Base-by-base conservation (phyloP, 2,888 invertebrate species). In the Cancer borealis region DNA sequence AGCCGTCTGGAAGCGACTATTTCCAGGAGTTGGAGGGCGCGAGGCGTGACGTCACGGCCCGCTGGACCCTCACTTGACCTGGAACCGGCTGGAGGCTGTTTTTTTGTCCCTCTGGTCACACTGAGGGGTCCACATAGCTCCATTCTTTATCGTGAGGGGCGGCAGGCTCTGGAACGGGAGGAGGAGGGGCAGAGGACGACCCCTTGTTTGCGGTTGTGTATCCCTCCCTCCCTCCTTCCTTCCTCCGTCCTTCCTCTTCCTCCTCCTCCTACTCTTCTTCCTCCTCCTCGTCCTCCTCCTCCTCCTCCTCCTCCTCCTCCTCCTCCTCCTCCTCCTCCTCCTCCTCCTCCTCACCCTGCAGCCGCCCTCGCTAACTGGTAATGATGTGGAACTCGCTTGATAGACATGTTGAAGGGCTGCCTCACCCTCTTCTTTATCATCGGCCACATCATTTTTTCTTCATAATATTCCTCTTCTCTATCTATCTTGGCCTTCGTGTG, bases 41-140 rank as follows among this genome's bases (percentile, higher is more conserved):
- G 26, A 93, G 39, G 92, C 92, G 93, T 93, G 93, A 93, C 93
- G 93, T 93, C 92, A 93, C 92, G 93, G 92, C 45, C 93, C 39
- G 88, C 92, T 92, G 92, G 93, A 92, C 93, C 66, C 91, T 88
- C 91, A 79, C 93, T 92, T 93, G 92, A 93, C 93, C 93, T 93
- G 92, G 88, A 93, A 92, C 88, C 45, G 14, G n/a, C 88, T 46
- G 87, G 84, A 93, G 88, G 73, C 88, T 93, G 49, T 10, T 6
- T 92, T 87, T 92, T 88, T 93, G 45, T 88, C 92, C 91, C 88
- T 66, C 88, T 88, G 87, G 93, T 93, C 93, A 93, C 91, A 93
- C 91, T 90, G 54, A 91, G 91, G 49, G 66, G 66, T 91, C 92
- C 88, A 90, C 54, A 79, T 93, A 49, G 47, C 45, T 90, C 90